Evolutionary conservation across 2,888 invertebrate genomes (phyloP).

Genomic region (Melinaea marsaeus): DNA sequence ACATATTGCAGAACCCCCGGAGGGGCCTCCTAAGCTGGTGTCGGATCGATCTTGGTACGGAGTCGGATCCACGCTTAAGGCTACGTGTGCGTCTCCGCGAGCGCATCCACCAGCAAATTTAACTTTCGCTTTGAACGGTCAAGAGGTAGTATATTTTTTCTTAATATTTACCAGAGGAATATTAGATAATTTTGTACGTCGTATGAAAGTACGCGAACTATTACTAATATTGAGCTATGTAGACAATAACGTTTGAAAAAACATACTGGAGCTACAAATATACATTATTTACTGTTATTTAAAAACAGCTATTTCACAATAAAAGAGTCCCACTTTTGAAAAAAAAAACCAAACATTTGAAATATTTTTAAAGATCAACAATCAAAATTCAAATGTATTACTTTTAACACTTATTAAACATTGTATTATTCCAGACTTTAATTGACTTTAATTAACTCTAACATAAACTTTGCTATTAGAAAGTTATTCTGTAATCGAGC

Average conservation of each 20-base stretch:
- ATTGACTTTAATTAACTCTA: neutral
- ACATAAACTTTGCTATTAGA: conserved; percentile 4
- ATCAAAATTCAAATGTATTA: neutral
- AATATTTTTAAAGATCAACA: too few relatives aligned
- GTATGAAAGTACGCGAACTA: too few relatives aligned
- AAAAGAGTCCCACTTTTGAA: too few relatives aligned
- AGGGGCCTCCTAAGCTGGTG: conserved; percentile 80
- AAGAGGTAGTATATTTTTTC: conserved; percentile 58
- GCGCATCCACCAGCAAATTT: conserved; percentile 83
- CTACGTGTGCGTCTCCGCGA: conserved; percentile 82
- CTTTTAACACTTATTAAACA: neutral
- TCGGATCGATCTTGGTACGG: conserved; percentile 84
- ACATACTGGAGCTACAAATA: too few relatives aligned
- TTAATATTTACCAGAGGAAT: neutral
- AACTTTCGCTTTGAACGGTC: conserved; percentile 83
- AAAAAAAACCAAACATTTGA: too few relatives aligned
- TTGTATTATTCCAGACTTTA: neutral
- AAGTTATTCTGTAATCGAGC: conserved; percentile 1
- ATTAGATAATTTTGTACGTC: too few relatives aligned
- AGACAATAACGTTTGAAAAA: too few relatives aligned
- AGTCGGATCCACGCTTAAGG: conserved; percentile 82
- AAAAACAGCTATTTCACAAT: too few relatives aligned
- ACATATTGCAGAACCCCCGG: conserved; percentile 80
- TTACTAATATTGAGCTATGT: too few relatives aligned
- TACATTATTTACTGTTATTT: too few relatives aligned